A percentile compares a stretch with the other conserved stretches of the same genome.
Evolutionary conservation across 2,113 vertebrate genomes (phyloP).

Genomic region (Neogale vison): DNA sequence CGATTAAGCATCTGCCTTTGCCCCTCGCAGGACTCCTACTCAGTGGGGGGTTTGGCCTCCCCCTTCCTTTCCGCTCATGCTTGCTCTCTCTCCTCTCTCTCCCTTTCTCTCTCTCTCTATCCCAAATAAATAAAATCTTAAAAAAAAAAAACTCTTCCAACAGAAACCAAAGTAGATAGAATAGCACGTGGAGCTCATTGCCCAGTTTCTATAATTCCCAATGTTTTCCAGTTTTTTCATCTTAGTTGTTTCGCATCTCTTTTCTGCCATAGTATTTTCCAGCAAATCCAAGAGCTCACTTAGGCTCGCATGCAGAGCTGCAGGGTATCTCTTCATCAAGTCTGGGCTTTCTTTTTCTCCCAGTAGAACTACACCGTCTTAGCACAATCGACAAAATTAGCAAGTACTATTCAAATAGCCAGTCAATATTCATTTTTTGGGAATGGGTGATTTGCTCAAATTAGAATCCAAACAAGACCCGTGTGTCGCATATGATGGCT

Average conservation of each 20-base stretch:
- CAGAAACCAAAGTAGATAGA: not conserved
- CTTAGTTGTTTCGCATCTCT: not conserved
- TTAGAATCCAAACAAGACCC: not conserved
- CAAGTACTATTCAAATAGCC: not conserved
- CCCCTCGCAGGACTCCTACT: not conserved
- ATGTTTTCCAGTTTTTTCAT: not conserved
- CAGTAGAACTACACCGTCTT: not conserved
- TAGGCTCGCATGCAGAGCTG: not conserved
- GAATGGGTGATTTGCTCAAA: not conserved
- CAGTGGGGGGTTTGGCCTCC: not conserved
- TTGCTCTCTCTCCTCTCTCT: not conserved
- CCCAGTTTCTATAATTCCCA: not conserved
- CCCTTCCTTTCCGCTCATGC: not conserved
- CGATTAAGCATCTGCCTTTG: too few relatives aligned
- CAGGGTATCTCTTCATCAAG: not conserved
- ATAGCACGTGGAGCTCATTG: not conserved
- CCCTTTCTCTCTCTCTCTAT: not conserved
- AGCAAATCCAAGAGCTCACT: not conserved
- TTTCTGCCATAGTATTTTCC: not conserved
- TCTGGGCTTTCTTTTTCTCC: not conserved
- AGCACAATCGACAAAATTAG: not conserved
- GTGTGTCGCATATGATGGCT: not conserved
- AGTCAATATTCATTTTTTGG: not conserved
- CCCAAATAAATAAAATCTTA: not conserved
- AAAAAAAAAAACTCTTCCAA: not conserved